Evolutionary conservation across 2,888 invertebrate species (phyloP).

Genomic region (Pandemis corylana): DNA sequence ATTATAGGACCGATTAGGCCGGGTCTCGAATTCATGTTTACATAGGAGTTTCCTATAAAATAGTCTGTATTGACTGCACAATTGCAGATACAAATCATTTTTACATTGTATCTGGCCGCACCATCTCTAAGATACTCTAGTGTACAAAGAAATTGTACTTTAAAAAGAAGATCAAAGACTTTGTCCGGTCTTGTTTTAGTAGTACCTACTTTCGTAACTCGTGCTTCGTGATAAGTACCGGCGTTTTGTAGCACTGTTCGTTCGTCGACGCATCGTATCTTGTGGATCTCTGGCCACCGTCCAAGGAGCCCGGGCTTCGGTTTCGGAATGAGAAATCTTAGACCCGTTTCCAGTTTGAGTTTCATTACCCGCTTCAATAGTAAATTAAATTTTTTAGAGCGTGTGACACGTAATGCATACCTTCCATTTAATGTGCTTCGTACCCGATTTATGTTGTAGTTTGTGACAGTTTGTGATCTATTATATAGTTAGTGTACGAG

Average conservation of each 20-base stretch:
- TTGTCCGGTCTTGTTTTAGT: conserved; percentile 11
- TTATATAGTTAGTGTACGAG: background rate
- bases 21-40: background rate
- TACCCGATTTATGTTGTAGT: background rate
- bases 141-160: background rate
- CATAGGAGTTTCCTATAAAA: too few relatives aligned
- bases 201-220: conserved; percentile 26
- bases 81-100: too few relatives aligned
- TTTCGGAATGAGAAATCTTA: conserved; percentile 51
- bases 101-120: background rate
- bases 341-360: conserved; percentile 1
- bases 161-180: conserved; percentile 20
- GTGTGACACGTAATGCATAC: conserved; percentile 17
- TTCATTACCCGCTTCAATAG: conserved; percentile 6
- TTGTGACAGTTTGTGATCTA: conserved; percentile 11
- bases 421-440: background rate
- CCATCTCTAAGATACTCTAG: background rate
- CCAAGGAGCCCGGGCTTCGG: conserved; percentile 57
- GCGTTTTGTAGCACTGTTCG: conserved; percentile 43
- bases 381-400: background rate
- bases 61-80: too few relatives aligned
- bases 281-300: conserved; percentile 58
- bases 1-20: background rate
- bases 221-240: conserved; percentile 30
- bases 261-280: conserved; percentile 54